These are phyloP conservation scores for Papilio machaon DNA, from an alignment of 1,140 invertebrate genomes.

Conservation along the genomic window DNA sequence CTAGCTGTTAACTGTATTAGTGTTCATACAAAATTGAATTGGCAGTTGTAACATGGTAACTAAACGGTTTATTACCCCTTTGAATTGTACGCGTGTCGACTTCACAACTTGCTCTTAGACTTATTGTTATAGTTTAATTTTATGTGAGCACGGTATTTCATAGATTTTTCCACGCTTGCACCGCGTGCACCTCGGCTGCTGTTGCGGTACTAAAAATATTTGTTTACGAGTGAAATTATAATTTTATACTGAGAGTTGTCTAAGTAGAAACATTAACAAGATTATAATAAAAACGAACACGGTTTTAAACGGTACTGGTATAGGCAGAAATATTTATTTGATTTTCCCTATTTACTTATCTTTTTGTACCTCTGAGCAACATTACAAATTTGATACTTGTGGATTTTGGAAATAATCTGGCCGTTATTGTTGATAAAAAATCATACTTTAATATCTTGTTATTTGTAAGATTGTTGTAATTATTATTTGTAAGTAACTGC, in stretches of 20 bases:
- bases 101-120: slow-evolving; percentile 49
- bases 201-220: not conserved
- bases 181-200: slow-evolving; percentile 29
- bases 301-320: not conserved
- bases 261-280: not conserved
- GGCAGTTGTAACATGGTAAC: slow-evolving; percentile 29
- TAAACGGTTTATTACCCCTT: slow-evolving; percentile 38
- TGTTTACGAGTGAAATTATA: slow-evolving; percentile 24
- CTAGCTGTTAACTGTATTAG: slow-evolving; percentile 25
- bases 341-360: no score
- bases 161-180: slow-evolving; percentile 59
- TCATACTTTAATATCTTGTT: no score
- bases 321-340: not conserved
- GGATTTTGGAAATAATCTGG: not conserved
- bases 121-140: slow-evolving; percentile 61
- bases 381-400: not conserved
- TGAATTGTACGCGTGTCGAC: slow-evolving; percentile 41
- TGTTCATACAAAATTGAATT: slow-evolving; percentile 39
- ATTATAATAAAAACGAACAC: not conserved
- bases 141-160: slow-evolving; percentile 58
- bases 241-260: not conserved
- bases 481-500: not conserved
- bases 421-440: not conserved
- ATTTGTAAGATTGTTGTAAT: not conserved
- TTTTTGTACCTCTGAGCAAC: no score